phyloP scores from a whole-genome alignment of 2,888 invertebrate species.

The Pristionchus mayeri region DNA sequence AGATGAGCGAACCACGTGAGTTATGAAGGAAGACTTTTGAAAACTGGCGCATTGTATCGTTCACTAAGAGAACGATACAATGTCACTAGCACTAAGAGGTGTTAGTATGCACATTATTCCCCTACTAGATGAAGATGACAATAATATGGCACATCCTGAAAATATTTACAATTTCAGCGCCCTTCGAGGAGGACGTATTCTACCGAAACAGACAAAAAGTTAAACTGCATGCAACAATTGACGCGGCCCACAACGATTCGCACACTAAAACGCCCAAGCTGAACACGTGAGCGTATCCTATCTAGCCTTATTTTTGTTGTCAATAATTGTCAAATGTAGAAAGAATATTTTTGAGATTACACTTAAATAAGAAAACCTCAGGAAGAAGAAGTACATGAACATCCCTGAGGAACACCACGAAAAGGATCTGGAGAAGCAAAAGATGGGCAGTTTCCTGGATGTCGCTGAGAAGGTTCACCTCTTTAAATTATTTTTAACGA shows the following conservation, averaged over 20 bases:
- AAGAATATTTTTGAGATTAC: too few species aligned
- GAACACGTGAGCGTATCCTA: slow-evolving; percentile 47
- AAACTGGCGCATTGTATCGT: too few species aligned
- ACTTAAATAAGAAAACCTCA: not conserved
- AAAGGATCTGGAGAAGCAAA: not conserved
- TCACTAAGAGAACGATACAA: too few species aligned
- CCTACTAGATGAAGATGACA: too few species aligned
- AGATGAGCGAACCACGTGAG: slow-evolving; percentile 60
- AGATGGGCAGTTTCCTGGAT: slow-evolving; percentile 39
- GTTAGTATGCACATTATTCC: too few species aligned
- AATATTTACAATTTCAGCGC: slow-evolving; percentile 60
- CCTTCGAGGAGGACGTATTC: slow-evolving; percentile 61
- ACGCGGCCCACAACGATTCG: not conserved
- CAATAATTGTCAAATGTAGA: too few species aligned
- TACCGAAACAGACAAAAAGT: not conserved
- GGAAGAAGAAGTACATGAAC: too few species aligned
- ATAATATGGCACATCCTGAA: too few species aligned
- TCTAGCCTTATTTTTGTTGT: too few species aligned
- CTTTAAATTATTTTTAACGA: not conserved
- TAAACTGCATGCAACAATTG: not conserved
- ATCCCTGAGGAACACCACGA: too few species aligned
- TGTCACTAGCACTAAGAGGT: too few species aligned
- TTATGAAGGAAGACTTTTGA: too few species aligned
- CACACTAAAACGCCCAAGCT: not conserved
- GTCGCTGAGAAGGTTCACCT: not conserved